Evolutionary conservation across 2,113 vertebrate species (phyloP), one percentile per base, ranked within the genome.

Genomic region (Pteropus alecto): DNA sequence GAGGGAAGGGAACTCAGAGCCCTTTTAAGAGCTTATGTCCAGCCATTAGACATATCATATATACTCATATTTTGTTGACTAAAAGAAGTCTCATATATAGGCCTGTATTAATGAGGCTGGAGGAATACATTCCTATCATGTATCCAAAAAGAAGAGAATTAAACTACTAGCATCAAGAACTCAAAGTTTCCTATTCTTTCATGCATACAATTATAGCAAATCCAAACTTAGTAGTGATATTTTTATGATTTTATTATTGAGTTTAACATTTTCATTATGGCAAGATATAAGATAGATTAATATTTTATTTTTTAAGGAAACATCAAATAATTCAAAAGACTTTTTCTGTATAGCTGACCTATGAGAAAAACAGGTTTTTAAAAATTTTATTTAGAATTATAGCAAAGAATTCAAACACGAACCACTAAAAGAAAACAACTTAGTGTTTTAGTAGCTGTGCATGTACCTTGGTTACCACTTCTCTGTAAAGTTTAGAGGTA

Each of bases 1-100:
- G 5, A 30, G 21, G 5, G 14, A 61, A 73, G 7, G 12, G 3
- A 51, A 6, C 5, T 10, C n/a, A 0, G 28, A 65, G 30, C 5
- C 35, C 43, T 16, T 33, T 1, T 30, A 19, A 63, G 22, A 56
- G 14, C 24, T 61, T 70, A 19, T 90, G 46, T 1, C 5, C 14
- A 65, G 7, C 38, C 12, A 11, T 46, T 12, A 70, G 35, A 35
- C 21, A 30, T 30, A 30, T 30, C 10, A 46, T n/a, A 48, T 22
- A 19, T 71, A 21, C 14, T 85, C 24, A 30, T 3, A 86, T 48
- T 63, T 56, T 46, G 22, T 22, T 73, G 13, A 33, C 46, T 21
- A 26, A 79, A 90, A 33, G 22, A 43, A 35, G 30, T 56, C 11
- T 19, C 26, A 15, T 24, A 14, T 26, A 35, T 1, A 51, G 35